Evolutionary conservation across 2,113 vertebrate species (phyloP).

Genomic region (Thunnus maccoyii): DNA sequence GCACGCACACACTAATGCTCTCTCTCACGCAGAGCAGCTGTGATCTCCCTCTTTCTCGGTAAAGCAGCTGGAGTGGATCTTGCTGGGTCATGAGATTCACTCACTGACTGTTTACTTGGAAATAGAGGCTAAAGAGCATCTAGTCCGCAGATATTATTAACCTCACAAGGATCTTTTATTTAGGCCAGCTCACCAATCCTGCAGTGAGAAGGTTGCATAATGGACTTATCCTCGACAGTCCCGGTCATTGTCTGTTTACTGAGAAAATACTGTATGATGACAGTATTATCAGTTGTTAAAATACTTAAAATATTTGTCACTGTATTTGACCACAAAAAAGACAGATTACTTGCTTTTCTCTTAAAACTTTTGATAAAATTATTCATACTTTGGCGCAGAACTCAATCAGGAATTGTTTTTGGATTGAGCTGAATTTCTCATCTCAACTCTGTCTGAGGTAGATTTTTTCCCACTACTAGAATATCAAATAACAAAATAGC

Average conservation of each 20-base stretch:
- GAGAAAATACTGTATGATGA: not conserved
- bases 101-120: conserved; percentile 55
- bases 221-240: conserved; percentile 1
- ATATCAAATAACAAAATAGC: too few relatives aligned
- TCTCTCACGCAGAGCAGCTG: conserved; percentile 37
- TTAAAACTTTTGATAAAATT: not conserved
- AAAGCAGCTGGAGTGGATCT: conserved; percentile 59
- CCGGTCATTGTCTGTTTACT: conserved; percentile 1
- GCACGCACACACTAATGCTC: not conserved
- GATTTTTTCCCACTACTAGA: not conserved
- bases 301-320: not conserved
- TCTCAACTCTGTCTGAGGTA: not conserved
- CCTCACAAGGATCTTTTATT: conserved; percentile 33
- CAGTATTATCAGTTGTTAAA: not conserved
- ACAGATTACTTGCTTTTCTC: not conserved
- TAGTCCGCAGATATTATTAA: conserved; percentile 46
- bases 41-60: conserved; percentile 50
- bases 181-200: conserved; percentile 6
- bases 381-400: not conserved
- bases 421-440: not conserved
- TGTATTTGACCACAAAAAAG: not conserved
- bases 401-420: not conserved
- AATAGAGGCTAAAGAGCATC: conserved; percentile 43
- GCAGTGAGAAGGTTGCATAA: conserved; percentile 15
- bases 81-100: conserved; percentile 49